Evolutionary conservation across 2,888 invertebrate species (phyloP).

Genomic region (Melieria picta): DNA sequence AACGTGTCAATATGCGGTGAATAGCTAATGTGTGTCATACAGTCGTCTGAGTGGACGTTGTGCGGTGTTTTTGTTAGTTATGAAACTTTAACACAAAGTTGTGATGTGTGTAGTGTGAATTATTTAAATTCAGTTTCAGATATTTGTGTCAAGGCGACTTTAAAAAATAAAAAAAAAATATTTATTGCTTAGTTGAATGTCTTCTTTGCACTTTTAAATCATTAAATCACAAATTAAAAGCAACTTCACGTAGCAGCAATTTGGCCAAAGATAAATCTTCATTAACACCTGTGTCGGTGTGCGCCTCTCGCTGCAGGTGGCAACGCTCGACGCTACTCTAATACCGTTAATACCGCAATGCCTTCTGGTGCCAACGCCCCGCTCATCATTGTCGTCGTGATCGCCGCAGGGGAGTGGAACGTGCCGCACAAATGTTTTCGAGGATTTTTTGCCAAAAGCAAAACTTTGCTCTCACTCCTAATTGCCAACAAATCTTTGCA

Average conservation of each 20-base stretch:
- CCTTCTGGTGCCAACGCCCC: not conserved
- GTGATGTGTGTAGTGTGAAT: too few species aligned
- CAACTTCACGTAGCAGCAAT: constrained; percentile 57
- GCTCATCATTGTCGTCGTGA: too few species aligned
- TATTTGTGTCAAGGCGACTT: too few species aligned
- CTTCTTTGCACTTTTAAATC: too few species aligned
- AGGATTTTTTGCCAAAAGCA: constrained; percentile 36
- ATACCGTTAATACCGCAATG: constrained; percentile 31
- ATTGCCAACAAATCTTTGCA: constrained; percentile 12
- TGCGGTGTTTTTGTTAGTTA: too few species aligned
- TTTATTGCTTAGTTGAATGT: not conserved
- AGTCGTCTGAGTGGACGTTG: too few species aligned
- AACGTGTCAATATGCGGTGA: too few species aligned
- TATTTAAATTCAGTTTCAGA: too few species aligned
- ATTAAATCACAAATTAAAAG: constrained; percentile 46
- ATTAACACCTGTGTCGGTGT: constrained; percentile 53
- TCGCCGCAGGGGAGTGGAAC: constrained; percentile 13
- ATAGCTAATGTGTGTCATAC: too few species aligned
- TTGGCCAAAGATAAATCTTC: constrained; percentile 59
- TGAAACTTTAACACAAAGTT: too few species aligned
- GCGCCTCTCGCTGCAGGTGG: constrained; percentile 35
- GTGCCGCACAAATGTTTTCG: constrained; percentile 38
- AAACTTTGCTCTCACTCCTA: not conserved
- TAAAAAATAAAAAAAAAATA: too few species aligned
- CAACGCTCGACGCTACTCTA: constrained; percentile 23